phyloP scores from a whole-genome alignment of 2,113 vertebrate genomes.

The Epinephelus cyanopodus region DNA sequence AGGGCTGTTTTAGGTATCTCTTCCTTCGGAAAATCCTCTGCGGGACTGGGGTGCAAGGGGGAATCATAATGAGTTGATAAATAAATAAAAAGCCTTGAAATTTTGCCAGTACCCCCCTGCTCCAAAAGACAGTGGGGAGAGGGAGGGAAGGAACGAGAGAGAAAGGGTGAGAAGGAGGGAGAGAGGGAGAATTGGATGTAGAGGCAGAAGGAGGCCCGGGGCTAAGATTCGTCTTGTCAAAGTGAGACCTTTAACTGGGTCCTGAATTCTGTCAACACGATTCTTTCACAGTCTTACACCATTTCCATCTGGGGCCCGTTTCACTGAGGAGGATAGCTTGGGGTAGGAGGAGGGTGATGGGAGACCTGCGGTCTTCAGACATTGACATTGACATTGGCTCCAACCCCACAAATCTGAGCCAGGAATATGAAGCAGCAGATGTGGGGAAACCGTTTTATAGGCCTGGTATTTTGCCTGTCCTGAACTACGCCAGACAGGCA shows the following conservation, averaged over 20 bases:
- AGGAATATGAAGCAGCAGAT: conserved; percentile 63
- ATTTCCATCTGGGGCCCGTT: conserved; percentile 71
- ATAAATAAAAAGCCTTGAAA: conserved; percentile 80
- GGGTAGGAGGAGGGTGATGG: conserved; percentile 53
- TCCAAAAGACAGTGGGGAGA: conserved; percentile 54
- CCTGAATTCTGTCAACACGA: conserved; percentile 80
- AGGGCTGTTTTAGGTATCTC: conserved; percentile 68
- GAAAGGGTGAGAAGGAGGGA: conserved; percentile 17
- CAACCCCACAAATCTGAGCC: conserved; percentile 50
- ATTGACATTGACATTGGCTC: conserved; percentile 69
- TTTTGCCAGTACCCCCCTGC: conserved; percentile 56
- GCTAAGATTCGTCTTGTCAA: conserved; percentile 81
- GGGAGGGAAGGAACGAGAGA: conserved; percentile 10
- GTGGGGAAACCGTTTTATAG: conserved; percentile 48
- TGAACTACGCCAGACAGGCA: conserved; percentile 54
- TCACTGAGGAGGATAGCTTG: conserved; percentile 42
- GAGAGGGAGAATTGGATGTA: conserved; percentile 49
- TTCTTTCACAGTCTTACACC: conserved; percentile 76
- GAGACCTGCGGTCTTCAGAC: conserved; percentile 62
- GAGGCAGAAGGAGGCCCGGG: conserved; percentile 65
- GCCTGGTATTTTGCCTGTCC: conserved; percentile 48
- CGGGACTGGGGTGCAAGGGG: conserved; percentile 52
- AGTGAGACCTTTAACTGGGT: conserved; percentile 81
- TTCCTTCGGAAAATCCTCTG: conserved; percentile 55
- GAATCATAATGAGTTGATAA: conserved; percentile 79